Evolutionary conservation across 2,113 vertebrate genomes (phyloP), one percentile per base, ranked within the genome.

Genomic region (Cheirogaleus medius): DNA sequence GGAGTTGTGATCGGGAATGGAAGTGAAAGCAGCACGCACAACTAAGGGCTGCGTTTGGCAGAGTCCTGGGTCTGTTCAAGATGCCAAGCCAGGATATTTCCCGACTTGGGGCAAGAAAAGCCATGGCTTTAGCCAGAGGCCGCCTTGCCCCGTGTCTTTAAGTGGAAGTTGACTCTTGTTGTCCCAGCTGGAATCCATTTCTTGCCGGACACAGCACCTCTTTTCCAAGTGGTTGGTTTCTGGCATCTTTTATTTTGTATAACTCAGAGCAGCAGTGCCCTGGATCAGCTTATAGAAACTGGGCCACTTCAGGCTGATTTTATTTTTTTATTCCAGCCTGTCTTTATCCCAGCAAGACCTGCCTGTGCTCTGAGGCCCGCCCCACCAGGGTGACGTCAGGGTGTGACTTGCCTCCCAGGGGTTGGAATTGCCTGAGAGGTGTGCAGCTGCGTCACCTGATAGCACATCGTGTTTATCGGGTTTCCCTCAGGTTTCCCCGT

Each of bases 401-500:
- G 20, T 68, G 17, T 56, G 76, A 47, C 84, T 84, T 64, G 64
- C 68, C 90, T 91, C 3, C 47, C 20, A 5, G n/a, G 44, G 39
- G 63, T 87, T 0, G 2, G 52, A 73, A 78, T 77, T 88, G 39
- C 56, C 56, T 1, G 1, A 44, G 54, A 82, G 44, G 68, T 66
- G 78, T 77, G n/a, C 23, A 20, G 68, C 83, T 47, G 12, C 63
- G 23, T 91, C 90, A 91, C 63, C 39, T 4, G n/a, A 71, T 90
- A 84, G 20, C 63, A 14, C 47, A 6, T 25, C 11, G 0, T 52
- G 56, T 94, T 94, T 87, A 90, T 97, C 96, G 64, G 94, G 81
- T 90, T 97, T 97, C 87, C 42, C 11, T 97, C 96, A 69, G 94
- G 81, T 90, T 97, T 97, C 87, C 42, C 11, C 1, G 11, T 52